These are phyloP conservation scores for Leucopsar rothschildi DNA, from an alignment of 2,113 vertebrate species.

Conservation along the genomic window DNA sequence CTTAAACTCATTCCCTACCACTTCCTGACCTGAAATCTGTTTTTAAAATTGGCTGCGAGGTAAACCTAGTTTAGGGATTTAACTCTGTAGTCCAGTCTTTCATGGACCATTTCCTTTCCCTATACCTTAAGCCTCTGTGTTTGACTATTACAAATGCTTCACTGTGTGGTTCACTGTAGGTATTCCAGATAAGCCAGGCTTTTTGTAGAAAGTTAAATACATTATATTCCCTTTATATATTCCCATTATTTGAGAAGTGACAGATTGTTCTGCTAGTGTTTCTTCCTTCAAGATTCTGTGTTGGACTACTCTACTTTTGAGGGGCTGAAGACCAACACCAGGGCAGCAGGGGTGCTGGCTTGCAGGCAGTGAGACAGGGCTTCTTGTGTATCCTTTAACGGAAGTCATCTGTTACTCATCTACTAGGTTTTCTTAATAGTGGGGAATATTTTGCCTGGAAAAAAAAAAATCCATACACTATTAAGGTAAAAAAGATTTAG, in stretches of 20 bases:
- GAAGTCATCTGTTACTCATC: not conserved
- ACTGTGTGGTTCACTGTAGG: not conserved
- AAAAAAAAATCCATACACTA: not conserved
- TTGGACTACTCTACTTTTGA: not conserved
- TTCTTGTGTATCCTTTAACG: not conserved
- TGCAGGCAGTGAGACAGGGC: not conserved
- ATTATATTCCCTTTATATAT: not conserved
- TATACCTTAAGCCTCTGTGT: slow-evolving; percentile 7
- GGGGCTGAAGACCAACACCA: not conserved
- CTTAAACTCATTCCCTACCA: slow-evolving; percentile 25
- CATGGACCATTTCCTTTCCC: slow-evolving; percentile 45
- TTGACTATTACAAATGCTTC: slow-evolving; percentile 44
- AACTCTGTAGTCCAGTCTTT: slow-evolving; percentile 29
- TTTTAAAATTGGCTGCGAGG: slow-evolving; percentile 5
- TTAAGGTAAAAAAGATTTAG: not conserved
- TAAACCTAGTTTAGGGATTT: slow-evolving; percentile 41
- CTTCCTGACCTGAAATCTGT: slow-evolving; percentile 51
- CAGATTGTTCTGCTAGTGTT: not conserved
- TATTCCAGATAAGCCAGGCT: slow-evolving; percentile 6
- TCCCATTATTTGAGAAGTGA: not conserved
- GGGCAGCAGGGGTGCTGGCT: not conserved
- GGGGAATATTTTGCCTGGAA: not conserved
- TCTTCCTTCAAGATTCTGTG: not conserved
- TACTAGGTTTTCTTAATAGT: not conserved
- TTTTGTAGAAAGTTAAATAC: slow-evolving; percentile 3